Evolutionary conservation across 2,113 vertebrate genomes (phyloP).

Genomic region (Myotis davidii): DNA sequence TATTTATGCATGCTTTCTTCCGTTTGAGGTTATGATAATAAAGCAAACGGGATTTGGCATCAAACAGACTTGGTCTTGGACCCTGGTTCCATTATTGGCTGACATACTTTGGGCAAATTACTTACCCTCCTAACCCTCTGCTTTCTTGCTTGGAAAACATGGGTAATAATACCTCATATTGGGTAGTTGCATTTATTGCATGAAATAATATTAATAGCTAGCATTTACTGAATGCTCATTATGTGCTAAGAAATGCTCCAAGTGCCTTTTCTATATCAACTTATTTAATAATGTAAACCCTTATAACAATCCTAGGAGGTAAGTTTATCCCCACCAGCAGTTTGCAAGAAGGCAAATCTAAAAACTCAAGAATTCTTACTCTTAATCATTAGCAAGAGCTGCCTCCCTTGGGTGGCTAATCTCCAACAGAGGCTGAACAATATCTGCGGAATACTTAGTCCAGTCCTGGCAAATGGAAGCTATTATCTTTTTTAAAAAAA

Average conservation of each 20-base stretch:
- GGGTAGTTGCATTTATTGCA: not conserved
- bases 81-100: not conserved
- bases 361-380: not conserved
- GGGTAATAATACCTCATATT: not conserved
- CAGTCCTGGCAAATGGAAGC: not conserved
- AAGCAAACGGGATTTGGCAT: slow-evolving; percentile 1
- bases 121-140: not conserved
- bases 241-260: not conserved
- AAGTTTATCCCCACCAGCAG: not conserved
- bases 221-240: slow-evolving; percentile 28
- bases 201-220: slow-evolving; percentile 43
- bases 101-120: not conserved
- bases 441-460: not conserved
- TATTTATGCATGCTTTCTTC: not conserved
- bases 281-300: slow-evolving; percentile 60
- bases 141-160: not conserved
- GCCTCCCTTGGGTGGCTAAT: not conserved
- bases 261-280: not conserved
- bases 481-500: not conserved
- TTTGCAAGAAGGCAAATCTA: no score
- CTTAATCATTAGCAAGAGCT: not conserved
- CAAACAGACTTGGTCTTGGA: not conserved
- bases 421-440: not conserved
- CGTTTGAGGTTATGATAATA: not conserved
- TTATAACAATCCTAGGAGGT: not conserved